Percentiles rank a stretch among this genome's conserved stretches.
Conservation (phyloP, 2,797 vertebrate species). For the Syngnathus acus region DNA sequence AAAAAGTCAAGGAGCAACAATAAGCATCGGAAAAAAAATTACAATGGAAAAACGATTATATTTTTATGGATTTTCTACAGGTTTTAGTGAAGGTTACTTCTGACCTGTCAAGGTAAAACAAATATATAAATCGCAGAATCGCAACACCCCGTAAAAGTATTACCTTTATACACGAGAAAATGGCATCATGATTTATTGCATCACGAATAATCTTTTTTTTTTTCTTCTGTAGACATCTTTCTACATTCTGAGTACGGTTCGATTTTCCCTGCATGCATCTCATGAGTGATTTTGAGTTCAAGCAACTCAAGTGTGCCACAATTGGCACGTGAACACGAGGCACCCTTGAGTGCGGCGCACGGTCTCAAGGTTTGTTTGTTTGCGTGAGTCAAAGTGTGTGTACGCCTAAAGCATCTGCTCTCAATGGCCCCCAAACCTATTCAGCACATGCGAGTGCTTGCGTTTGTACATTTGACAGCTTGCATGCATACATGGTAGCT, state of each 20-base stretch:
- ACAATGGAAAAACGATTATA: no score
- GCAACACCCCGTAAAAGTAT: neutral
- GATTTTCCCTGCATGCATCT: slow-evolving; percentile 22
- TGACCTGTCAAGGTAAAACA: no score
- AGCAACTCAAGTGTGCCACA: slow-evolving; percentile 18
- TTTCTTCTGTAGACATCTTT: no score
- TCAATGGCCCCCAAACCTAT: slow-evolving; percentile 10
- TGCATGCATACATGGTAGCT: slow-evolving; percentile 9
- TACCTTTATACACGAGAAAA: neutral
- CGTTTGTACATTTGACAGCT: neutral
- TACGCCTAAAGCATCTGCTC: slow-evolving; percentile 24
- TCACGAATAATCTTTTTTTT: neutral
- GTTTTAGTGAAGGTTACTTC: no score
- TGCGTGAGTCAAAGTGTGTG: slow-evolving; percentile 12
- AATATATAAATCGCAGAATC: neutral
- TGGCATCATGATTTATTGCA: neutral
- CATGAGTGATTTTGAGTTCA: slow-evolving; percentile 20
- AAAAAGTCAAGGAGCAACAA: neutral
- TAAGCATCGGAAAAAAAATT: neutral
- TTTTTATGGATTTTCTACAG: no score
- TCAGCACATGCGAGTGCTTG: slow-evolving; percentile 2
- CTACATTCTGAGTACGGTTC: neutral
- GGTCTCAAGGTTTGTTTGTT: slow-evolving; percentile 11
- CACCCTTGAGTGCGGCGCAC: slow-evolving; percentile 8
- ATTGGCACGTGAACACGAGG: slow-evolving; percentile 33